Percentiles rank a stretch among this genome's conserved stretches.
Evolutionary conservation across 2,888 invertebrate genomes (phyloP).

Genomic region (Boloria selene): DNA sequence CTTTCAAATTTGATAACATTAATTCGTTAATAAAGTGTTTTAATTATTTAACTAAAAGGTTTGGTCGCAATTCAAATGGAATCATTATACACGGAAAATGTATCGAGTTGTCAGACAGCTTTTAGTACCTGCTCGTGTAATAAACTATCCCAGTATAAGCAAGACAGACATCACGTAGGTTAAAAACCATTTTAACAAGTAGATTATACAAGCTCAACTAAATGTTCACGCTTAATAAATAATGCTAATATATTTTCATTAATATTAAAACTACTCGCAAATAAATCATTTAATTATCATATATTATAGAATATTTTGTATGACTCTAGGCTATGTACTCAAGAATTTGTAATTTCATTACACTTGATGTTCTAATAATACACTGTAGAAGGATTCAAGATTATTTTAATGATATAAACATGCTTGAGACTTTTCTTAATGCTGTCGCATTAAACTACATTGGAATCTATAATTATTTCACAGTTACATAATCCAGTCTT

Average conservation of each 20-base stretch:
- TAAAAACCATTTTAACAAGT: constrained; percentile 19
- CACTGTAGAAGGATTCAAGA: neutral
- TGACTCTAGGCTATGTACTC: constrained; percentile 19
- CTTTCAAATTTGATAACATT: constrained; percentile 11
- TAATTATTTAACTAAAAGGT: constrained; percentile 20
- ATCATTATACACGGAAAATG: constrained; percentile 23
- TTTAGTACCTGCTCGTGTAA: constrained; percentile 25
- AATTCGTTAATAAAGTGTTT: neutral
- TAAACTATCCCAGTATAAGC: constrained; percentile 14
- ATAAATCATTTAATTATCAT: constrained; percentile 27
- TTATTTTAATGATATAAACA: neutral
- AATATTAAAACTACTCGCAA: constrained; percentile 27
- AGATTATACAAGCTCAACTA: constrained; percentile 24
- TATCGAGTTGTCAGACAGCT: constrained; percentile 20
- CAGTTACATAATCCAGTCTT: constrained; percentile 9
- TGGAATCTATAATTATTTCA: neutral
- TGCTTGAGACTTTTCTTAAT: neutral
- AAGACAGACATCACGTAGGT: constrained; percentile 19
- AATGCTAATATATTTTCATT: constrained; percentile 31
- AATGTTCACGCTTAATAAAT: constrained; percentile 31
- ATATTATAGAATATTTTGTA: constrained; percentile 26
- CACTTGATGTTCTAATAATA: constrained; percentile 47
- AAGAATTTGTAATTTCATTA: constrained; percentile 30
- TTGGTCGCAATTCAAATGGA: constrained; percentile 6
- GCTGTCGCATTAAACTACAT: neutral